Percentiles rank a stretch among this genome's conserved stretches.
phyloP scores from a whole-genome alignment of 2,888 invertebrate genomes.

The Hirtodrosophila alboralis region DNA sequence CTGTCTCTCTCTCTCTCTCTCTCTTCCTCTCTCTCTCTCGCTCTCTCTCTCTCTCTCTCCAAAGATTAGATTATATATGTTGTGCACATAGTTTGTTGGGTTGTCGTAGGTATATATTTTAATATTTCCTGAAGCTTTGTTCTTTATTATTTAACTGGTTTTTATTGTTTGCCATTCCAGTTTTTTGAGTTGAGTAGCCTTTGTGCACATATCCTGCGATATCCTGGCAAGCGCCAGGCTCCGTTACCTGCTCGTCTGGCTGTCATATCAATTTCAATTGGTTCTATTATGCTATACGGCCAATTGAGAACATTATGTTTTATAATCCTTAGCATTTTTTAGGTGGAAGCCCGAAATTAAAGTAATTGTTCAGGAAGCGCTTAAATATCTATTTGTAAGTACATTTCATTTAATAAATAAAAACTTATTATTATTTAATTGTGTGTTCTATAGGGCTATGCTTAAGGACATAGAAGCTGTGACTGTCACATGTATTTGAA shows the following conservation, averaged over 20 bases:
- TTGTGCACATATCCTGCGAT: constrained; percentile 38
- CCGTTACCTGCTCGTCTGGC: constrained; percentile 38
- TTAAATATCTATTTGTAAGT: background rate
- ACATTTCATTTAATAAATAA: no score
- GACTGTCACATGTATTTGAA: background rate
- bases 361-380: background rate
- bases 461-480: background rate
- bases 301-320: constrained; percentile 39
- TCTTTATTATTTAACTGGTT: constrained; percentile 15
- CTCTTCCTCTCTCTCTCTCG: no score
- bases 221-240: constrained; percentile 60
- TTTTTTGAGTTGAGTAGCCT: constrained; percentile 20
- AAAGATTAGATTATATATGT: constrained; percentile 4
- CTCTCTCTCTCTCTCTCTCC: no score
- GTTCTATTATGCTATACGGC: constrained; percentile 42
- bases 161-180: constrained; percentile 20
- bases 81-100: constrained; percentile 8
- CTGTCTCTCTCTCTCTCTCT: no score
- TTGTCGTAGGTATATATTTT: constrained; percentile 14
- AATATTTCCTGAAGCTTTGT: background rate
- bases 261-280: constrained; percentile 55
- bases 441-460: no score
- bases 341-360: constrained; percentile 21
- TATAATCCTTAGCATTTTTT: constrained; percentile 12
- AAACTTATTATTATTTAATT: no score